Base-by-base conservation (phyloP, 2,113 vertebrate genomes). In the Micronycteris hirsuta region DNA sequence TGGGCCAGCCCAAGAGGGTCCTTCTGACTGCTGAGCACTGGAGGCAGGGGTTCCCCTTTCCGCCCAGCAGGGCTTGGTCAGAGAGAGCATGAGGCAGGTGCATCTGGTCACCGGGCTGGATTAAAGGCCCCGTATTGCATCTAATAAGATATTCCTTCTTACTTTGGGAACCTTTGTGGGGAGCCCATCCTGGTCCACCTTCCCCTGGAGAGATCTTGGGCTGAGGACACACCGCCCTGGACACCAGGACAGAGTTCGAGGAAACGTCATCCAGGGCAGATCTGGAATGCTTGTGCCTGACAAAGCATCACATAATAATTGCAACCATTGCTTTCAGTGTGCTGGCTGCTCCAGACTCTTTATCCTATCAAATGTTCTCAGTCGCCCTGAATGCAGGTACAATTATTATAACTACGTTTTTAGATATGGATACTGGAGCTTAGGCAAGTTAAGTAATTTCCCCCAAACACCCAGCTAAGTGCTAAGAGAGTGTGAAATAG, bases 401-500 rank as follows among this genome's bases (percentile, higher is more conserved):
- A 36, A 22, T 61, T 90, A 49, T 85, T 52, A 24, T 41, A 49
- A 49, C 36, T 43, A 7, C 65, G 56, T 33, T 78, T 94, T 86
- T 41, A 81, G 88, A 38, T 73, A 20, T 47, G 19, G 52, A 82
- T 58, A 58, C 80, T 49, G 52, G 76, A 90, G 45, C 41, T 28
- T 73, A 47, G 41, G 47, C 45, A 86, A 36, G 15, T 77, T 33
- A 36, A 61, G 9, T 81, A 14, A n/a, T 73, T 86, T 91, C 12
- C 36, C 28, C 45, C 52, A 80, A 89, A 83, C 63, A 87, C n/a
- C 16, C 17, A 61, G 38, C 41, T 38, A 86, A 90, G 73, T 28
- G 58, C 14, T 68, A 70, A 70, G 22, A 84, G 41, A 33, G 4
- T 74, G 33, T 54, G 13, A 83, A 43, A 36, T 28, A 28, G 24